Evolutionary conservation across 2,888 invertebrate species (phyloP), one percentile per base, ranked within the genome.

Genomic region (Physocephala rufipes): DNA sequence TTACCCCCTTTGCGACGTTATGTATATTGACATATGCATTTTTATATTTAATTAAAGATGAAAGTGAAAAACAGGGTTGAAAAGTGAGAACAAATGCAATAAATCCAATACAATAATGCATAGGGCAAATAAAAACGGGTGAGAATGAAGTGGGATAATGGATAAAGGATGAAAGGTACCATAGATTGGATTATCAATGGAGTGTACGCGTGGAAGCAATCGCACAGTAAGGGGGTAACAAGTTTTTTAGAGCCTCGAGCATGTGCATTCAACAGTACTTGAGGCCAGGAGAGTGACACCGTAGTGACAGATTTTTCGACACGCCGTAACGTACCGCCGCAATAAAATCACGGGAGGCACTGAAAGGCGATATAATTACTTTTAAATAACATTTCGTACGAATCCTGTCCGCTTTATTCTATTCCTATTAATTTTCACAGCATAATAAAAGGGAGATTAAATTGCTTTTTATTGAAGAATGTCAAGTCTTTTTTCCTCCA

Each of bases 401-500:
- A 16, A n/a, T 49, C 47, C 13, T 49, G 49, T 49, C 1, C n/a
- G n/a, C n/a, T 16, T 49, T 49, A n/a, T 19, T 1, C n/a, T 16
- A 5, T 49, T 49, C n/a, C 49, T 5, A n/a, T 49, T 49, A 49
- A 16, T 5, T 49, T 16, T 12, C 19, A 49, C 12, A 36, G 21
- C 36, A 19, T 36, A 21, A 66, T 16, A 58, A 45, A 67, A 43
- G 67, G 67, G 24, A 55, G 67, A 24, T 4, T 55, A 55, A 58
- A 67, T 43, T 66, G 53, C 55, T 66, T 53, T 66, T 53, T 55
- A 66, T 49, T 63, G 43, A 15, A n/a, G n/a, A 5, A 45, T 2
- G 21, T 24, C 45, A 47, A 45, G 45, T 4, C 15, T n/a, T 45
- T 21, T 45, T n/a, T n/a, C n/a, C n/a, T n/a, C n/a, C 7, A 21